These are phyloP conservation scores for Protophormia terraenovae DNA, from an alignment of 2,888 invertebrate species.

Conservation along the genomic window DNA sequence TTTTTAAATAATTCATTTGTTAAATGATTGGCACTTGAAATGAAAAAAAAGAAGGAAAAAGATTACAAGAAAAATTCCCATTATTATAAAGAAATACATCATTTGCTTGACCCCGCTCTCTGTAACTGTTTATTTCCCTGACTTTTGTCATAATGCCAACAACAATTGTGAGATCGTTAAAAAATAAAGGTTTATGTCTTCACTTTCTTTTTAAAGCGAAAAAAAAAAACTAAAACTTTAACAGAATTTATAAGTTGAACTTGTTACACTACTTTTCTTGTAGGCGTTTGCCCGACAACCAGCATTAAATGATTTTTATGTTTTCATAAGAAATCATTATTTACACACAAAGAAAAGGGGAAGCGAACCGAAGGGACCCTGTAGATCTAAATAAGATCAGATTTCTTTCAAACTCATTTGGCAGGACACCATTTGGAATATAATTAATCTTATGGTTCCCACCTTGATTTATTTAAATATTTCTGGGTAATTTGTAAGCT, in stretches of 20 bases:
- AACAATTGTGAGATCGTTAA: conserved; percentile 53
- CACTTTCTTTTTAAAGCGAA: conserved; percentile 57
- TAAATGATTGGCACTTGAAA: conserved; percentile 14
- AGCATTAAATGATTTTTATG: conserved; percentile 21
- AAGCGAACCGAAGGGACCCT: conserved; percentile 13
- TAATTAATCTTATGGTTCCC: too few species aligned
- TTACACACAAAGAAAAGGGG: conserved; percentile 47
- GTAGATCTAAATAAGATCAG: too few species aligned
- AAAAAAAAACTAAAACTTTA: conserved; percentile 6
- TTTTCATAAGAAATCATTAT: conserved; percentile 39
- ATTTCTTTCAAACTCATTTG: too few species aligned
- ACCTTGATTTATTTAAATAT: too few species aligned
- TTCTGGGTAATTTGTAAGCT: too few species aligned
- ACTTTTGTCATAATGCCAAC: conserved; percentile 53
- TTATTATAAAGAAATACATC: conserved; percentile 42
- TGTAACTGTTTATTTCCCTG: conserved; percentile 16
- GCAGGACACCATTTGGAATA: too few species aligned
- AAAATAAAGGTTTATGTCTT: conserved; percentile 60
- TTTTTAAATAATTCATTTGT: not conserved
- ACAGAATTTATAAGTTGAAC: conserved; percentile 45
- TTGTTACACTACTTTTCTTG: conserved; percentile 53
- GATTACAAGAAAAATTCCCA: not conserved
- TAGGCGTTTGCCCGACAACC: conserved; percentile 51
- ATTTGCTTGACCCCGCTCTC: not conserved
- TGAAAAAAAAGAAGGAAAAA: not conserved